phyloP scores from a whole-genome alignment of 2,888 invertebrate genomes.

The Osedax frankpressi region DNA sequence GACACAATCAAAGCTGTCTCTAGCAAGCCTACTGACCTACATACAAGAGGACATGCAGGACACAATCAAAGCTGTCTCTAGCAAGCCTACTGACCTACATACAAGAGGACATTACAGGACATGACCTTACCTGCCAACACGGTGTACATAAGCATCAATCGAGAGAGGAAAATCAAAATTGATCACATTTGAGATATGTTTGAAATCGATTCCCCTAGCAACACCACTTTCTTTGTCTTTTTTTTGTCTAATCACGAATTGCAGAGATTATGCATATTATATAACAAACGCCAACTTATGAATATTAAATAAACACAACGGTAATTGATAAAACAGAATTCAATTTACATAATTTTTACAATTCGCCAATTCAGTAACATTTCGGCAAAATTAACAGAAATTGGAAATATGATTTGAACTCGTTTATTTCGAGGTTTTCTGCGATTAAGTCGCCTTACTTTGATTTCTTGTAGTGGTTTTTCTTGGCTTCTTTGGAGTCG shows the following conservation, averaged over 20 bases:
- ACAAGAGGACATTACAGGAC: too few species aligned
- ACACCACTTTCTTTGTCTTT: slow-evolving; percentile 87
- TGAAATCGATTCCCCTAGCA: slow-evolving; percentile 93
- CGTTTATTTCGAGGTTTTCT: too few species aligned
- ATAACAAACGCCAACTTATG: background rate
- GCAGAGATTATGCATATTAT: background rate
- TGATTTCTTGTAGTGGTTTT: slow-evolving; percentile 46
- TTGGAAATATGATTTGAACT: too few species aligned
- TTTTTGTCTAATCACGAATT: slow-evolving; percentile 48
- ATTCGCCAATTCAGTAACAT: too few species aligned
- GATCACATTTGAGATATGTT: slow-evolving; percentile 87
- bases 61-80: too few species aligned
- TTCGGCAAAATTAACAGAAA: too few species aligned
- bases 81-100: too few species aligned
- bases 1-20: too few species aligned
- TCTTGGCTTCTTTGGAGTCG: slow-evolving; percentile 27
- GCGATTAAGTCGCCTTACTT: background rate
- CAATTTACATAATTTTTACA: too few species aligned
- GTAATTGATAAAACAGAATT: too few species aligned
- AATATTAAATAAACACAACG: background rate
- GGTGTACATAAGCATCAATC: slow-evolving; percentile 79
- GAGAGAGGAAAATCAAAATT: slow-evolving; percentile 94
- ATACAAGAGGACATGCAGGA: too few species aligned
- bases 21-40: too few species aligned
- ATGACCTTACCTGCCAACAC: slow-evolving; percentile 67